phyloP scores from a whole-genome alignment of 2,797 vertebrate genomes.

The Poecilia velifera region DNA sequence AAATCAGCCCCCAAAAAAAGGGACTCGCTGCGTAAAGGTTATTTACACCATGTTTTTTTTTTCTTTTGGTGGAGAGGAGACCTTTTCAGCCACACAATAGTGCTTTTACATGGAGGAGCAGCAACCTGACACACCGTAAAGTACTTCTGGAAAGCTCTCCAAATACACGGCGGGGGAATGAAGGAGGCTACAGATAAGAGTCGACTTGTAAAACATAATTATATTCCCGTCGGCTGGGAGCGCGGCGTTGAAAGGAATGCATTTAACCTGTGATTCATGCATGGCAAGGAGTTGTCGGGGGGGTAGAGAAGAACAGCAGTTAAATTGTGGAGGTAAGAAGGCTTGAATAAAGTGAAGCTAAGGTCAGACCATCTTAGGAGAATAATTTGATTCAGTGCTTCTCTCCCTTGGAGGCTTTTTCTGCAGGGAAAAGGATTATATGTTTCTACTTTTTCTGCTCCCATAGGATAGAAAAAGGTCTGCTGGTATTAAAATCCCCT shows the following conservation, averaged over 20 bases:
- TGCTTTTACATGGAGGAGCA: slow-evolving; percentile 64
- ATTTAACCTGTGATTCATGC: slow-evolving; percentile 83
- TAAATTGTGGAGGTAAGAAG: slow-evolving; percentile 76
- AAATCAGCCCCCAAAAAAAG: slow-evolving; percentile 39
- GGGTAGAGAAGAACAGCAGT: slow-evolving; percentile 59
- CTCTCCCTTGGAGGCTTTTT: slow-evolving; percentile 62
- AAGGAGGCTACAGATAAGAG: slow-evolving; percentile 79
- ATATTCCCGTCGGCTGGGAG: slow-evolving; percentile 74
- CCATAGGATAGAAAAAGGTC: slow-evolving; percentile 56
- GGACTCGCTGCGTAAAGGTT: slow-evolving; percentile 51
- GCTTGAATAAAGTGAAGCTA: slow-evolving; percentile 75
- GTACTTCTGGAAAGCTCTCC: slow-evolving; percentile 75
- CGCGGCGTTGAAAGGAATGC: slow-evolving; percentile 75
- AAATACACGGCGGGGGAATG: slow-evolving; percentile 64
- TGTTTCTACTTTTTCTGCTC: slow-evolving; percentile 54
- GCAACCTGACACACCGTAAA: slow-evolving; percentile 74
- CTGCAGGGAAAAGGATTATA: slow-evolving; percentile 75
- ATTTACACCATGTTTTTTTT: slow-evolving; percentile 54
- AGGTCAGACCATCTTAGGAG: slow-evolving; percentile 74
- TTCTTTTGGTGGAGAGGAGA: slow-evolving; percentile 47
- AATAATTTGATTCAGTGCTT: slow-evolving; percentile 69
- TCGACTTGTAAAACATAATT: slow-evolving; percentile 83
- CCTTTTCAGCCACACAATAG: slow-evolving; percentile 75
- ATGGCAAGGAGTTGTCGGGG: slow-evolving; percentile 69
- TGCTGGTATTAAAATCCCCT: slow-evolving; percentile 66